Percentiles rank a stretch among this genome's conserved stretches.
phyloP scores from a whole-genome alignment of 1,140 invertebrate genomes.

The Panagrolaimus sp. region DNA sequence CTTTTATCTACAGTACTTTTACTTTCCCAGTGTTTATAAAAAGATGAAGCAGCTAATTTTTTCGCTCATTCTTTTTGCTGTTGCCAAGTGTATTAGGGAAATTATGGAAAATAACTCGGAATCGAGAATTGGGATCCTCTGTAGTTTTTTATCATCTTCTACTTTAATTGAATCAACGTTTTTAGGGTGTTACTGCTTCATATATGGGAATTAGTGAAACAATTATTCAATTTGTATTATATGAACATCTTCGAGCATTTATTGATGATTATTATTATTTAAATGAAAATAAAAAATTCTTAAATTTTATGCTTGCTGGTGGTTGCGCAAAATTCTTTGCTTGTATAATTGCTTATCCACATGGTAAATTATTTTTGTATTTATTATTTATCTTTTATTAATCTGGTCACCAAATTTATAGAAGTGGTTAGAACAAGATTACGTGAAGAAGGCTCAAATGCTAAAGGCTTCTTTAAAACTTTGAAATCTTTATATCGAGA shows the following conservation, averaged over 20 bases:
- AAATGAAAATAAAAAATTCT: slow-evolving; percentile 40
- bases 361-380: slow-evolving; percentile 61
- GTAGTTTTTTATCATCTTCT: slow-evolving; percentile 16
- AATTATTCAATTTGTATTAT: slow-evolving; percentile 96
- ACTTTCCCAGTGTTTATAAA: too few relatives aligned
- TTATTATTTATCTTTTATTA: not conserved
- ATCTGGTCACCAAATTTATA: slow-evolving; percentile 22
- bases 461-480: slow-evolving; percentile 38
- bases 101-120: too few relatives aligned
- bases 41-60: too few relatives aligned
- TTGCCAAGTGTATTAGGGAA: too few relatives aligned
- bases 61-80: too few relatives aligned
- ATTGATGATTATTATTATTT: slow-evolving; percentile 29
- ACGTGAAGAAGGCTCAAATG: slow-evolving; percentile 34
- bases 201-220: slow-evolving; percentile 98
- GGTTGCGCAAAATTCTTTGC: slow-evolving; percentile 47
- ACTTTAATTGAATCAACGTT: too few relatives aligned
- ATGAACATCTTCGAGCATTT: slow-evolving; percentile 67
- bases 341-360: slow-evolving; percentile 42
- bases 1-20: too few relatives aligned
- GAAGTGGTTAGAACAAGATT: slow-evolving; percentile 49
- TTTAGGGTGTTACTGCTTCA: slow-evolving; percentile 95
- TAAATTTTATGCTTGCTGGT: slow-evolving; percentile 50
- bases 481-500: slow-evolving; percentile 25
- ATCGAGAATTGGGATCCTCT: too few relatives aligned